Base-by-base conservation (phyloP, 2,797 vertebrate species). In the Xenopus petersii region DNA sequence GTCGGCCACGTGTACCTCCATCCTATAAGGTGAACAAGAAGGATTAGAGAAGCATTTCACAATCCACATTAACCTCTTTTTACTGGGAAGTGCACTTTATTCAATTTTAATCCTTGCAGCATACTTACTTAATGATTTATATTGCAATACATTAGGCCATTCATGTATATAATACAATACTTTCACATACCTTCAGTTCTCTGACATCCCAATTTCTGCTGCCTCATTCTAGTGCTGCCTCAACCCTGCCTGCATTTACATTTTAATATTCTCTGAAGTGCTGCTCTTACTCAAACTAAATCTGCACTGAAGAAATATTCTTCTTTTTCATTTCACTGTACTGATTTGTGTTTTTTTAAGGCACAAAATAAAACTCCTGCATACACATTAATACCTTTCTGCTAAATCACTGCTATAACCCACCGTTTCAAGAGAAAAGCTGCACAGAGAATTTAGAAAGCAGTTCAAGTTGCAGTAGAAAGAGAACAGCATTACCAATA, bases 1-100 rank as follows among this genome's bases (percentile, higher is more conserved):
- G 97, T 68, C 98, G 96, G 79, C 98, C 98, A 81, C 97, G 94
- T 83, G 98, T 99, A 88, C 98, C 97, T 63, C 96, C 97, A 12
- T 99, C 98, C 98, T 99, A 86, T 73, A 79, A 77, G 81, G 83
- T 67, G 86, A 83, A 89, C 33, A 82, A 81, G 87, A 69, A 56
- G 51, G 65, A 84, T 84, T 61, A 77, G 21, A 13, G 10, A 51
- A 51, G 12, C 11, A 51, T 12, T 2, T 10, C 12, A 7, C 47
- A 49, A 10, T 2, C 26, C 26, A 30, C 26, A 21, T 21, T 21
- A 30, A 30, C 26, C 26, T 2, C 4, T 30, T 30, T 2, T 30
- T 30, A 30, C 26, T 30, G 26, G 26, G 26, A 30, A 9, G 6
- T 42, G 36, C 36, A 42, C 5, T 42, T 42, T 30, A 30, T 30